phyloP scores from a whole-genome alignment of 2,113 vertebrate genomes.

The Planiliza haematocheilus region DNA sequence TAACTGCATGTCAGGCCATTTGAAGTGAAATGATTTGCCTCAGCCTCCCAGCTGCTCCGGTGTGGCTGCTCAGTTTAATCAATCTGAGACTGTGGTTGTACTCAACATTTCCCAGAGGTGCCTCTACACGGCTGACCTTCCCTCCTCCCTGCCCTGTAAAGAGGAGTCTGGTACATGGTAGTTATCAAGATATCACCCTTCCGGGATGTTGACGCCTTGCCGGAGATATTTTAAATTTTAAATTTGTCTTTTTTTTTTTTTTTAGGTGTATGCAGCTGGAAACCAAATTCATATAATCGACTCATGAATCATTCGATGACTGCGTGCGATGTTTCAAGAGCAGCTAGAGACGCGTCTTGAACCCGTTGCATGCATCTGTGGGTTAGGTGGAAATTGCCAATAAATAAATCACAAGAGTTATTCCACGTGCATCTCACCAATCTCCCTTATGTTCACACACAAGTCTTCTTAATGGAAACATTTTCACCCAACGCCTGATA shows the following conservation, averaged over 20 bases:
- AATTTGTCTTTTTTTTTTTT: neutral
- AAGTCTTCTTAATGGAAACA: no score
- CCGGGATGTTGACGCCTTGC: neutral
- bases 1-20: conserved; percentile 18
- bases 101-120: conserved; percentile 39
- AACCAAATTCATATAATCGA: neutral
- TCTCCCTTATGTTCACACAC: no score
- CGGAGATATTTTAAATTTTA: neutral
- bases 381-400: conserved; percentile 24
- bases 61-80: conserved; percentile 26
- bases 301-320: no score
- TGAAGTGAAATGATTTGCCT: conserved; percentile 11
- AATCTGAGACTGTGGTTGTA: neutral
- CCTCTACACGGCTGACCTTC: conserved; percentile 20
- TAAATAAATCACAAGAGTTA: neutral
- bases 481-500: no score
- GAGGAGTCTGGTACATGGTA: neutral
- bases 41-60: conserved; percentile 32
- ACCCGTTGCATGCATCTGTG: neutral
- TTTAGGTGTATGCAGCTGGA: neutral
- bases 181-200: neutral
- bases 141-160: conserved; percentile 7
- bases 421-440: neutral
- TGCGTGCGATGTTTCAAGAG: no score
- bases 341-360: neutral